phyloP scores from a whole-genome alignment of 2,113 vertebrate genomes.

The Prunella fulvescens region DNA sequence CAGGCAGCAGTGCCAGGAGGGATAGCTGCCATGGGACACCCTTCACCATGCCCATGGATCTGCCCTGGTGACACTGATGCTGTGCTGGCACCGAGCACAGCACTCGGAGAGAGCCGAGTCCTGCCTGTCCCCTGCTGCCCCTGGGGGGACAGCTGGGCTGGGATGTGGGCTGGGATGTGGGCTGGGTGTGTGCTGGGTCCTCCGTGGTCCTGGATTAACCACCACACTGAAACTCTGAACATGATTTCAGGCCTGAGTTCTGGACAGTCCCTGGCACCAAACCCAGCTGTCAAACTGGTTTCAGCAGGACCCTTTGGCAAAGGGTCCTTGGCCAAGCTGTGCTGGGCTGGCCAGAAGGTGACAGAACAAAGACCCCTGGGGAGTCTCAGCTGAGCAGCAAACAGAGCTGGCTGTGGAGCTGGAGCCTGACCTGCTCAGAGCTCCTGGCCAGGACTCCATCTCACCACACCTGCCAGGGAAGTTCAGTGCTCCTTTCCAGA shows the following conservation, averaged over 20 bases:
- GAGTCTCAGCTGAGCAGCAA: background rate
- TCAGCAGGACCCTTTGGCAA: no score
- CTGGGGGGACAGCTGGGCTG: background rate
- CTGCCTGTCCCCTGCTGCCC: background rate
- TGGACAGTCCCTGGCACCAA: background rate
- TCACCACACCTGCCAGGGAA: background rate
- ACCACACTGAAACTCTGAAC: rapidly evolving
- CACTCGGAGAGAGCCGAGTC: rapidly evolving
- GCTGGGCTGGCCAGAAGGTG: background rate
- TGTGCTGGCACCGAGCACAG: rapidly evolving
- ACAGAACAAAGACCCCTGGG: background rate
- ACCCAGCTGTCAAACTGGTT: rapidly evolving
- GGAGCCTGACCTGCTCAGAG: background rate
- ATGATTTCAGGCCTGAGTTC: rapidly evolving
- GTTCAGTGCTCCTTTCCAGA: background rate
- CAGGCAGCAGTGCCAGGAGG: background rate
- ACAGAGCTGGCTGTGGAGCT: background rate
- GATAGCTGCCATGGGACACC: rapidly evolving
- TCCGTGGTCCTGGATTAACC: rapidly evolving
- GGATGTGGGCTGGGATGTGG: background rate
- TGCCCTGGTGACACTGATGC: background rate
- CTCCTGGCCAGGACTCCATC: background rate
- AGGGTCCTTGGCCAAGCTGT: background rate
- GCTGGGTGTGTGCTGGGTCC: background rate
- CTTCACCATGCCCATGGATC: rapidly evolving